Conservation (phyloP, 2,113 vertebrate species). For the Trachemys scripta region DNA sequence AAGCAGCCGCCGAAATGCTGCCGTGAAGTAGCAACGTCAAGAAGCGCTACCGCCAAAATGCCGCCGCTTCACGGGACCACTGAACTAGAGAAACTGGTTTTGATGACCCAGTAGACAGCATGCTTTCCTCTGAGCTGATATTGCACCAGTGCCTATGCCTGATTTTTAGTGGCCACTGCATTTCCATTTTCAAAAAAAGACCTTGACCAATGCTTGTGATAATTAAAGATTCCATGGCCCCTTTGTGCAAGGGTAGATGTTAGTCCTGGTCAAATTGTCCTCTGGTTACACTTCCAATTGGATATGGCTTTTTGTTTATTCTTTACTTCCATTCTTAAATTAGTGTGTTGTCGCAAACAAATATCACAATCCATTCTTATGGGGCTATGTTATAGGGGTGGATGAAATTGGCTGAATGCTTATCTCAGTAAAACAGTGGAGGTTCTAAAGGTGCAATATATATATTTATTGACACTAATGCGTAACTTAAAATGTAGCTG, state of each 20-base stretch:
- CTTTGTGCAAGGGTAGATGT: background rate
- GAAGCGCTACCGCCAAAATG: too few species aligned
- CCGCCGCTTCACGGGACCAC: too few species aligned
- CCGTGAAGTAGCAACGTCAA: too few species aligned
- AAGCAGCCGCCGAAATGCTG: too few species aligned
- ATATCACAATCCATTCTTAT: background rate
- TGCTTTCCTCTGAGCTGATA: background rate
- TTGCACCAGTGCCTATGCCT: background rate
- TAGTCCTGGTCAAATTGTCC: background rate
- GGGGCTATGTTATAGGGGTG: background rate
- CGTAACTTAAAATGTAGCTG: background rate
- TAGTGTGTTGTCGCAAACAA: background rate
- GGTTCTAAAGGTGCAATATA: background rate
- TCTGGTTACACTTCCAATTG: background rate
- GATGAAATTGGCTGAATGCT: background rate
- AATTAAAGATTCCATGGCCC: background rate
- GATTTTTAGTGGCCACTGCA: fast-evolving
- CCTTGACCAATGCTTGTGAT: background rate
- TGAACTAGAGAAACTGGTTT: background rate
- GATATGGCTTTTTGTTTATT: background rate
- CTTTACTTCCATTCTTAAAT: background rate
- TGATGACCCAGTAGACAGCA: background rate
- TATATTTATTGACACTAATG: background rate
- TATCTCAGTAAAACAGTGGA: background rate
- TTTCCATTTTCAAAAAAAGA: fast-evolving